phyloP scores from a whole-genome alignment of 2,797 vertebrate species.

The Siniperca undulata region DNA sequence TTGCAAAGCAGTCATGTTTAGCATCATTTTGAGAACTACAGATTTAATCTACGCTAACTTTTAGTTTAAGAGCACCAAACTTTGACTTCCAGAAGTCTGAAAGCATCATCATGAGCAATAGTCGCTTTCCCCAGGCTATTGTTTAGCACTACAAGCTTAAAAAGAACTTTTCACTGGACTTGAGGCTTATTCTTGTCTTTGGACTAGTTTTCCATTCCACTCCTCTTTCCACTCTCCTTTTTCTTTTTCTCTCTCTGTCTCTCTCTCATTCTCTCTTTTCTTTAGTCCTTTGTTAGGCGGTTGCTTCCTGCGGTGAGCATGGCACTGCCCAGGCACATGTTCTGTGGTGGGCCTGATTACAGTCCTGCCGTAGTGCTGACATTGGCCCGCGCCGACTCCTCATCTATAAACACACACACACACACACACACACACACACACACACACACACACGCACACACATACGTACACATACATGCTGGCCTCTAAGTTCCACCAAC shows the following conservation, averaged over 20 bases:
- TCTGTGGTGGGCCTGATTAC: constrained; percentile 87
- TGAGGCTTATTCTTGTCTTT: constrained; percentile 35
- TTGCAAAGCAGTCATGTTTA: not conserved
- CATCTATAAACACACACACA: constrained; percentile 78
- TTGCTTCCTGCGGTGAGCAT: constrained; percentile 80
- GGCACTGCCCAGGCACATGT: constrained; percentile 81
- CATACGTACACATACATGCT: constrained; percentile 36
- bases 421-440: constrained; percentile 43
- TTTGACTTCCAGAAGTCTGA: not conserved
- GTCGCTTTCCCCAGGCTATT: not conserved
- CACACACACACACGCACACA: constrained; percentile 5
- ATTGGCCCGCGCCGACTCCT: constrained; percentile 82
- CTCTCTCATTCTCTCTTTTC: constrained; percentile 58
- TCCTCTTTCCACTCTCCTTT: constrained; percentile 7
- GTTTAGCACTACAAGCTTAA: constrained; percentile 21
- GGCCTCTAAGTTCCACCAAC: constrained; percentile 82
- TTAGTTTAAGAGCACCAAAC: constrained; percentile 4
- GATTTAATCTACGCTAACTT: not conserved
- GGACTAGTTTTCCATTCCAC: constrained; percentile 52
- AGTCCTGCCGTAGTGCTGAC: constrained; percentile 86
- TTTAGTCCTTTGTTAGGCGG: constrained; percentile 76
- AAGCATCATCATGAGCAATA: not conserved
- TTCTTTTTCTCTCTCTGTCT: constrained; percentile 41
- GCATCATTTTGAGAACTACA: not conserved
- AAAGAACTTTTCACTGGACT: constrained; percentile 9